Base-by-base conservation (phyloP, 2,888 invertebrate species). In the Carabus problematicus region DNA sequence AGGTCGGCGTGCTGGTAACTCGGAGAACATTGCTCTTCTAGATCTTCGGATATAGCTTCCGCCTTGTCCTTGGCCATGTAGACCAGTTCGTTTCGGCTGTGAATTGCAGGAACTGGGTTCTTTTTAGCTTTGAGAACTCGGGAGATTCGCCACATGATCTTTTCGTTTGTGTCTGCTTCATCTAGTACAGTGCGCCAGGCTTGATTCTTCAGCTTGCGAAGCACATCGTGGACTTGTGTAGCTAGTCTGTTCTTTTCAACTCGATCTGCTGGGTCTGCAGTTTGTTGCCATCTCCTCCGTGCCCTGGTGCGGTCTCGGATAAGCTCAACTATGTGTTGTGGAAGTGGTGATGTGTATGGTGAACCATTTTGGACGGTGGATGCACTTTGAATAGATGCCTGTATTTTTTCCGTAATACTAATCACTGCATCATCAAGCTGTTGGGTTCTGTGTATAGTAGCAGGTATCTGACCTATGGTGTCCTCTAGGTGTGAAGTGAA, bases 21-120 rank as follows among this genome's bases (percentile, higher is more conserved):
- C 11, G 54, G 54, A 8, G 54, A 7, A 11, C 12, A 54, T 16
- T 54, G 54, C 7, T 18, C 11, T 16, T 54, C 54, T 14, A 54
- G 19, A 18, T n/a, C 12, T 54, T 54, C 54, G 11, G 54, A 14
- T 14, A 54, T 54, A 18, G 54, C 16, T 54, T 54, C 54, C 8
- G 18, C 54, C 18, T 54, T 54, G 7, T 54, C 54, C 1, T 14
- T 11, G 11, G 54, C 54, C 8, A 19, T 54, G 54, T 18, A 54
- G 4, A 54, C 54, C 1, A 54, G 54, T 14, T 19, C 54, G 18
- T 14, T 54, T 7, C 54, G 54, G 11, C 54, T 16, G 18, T 54
- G 54, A 8, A 54, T 9, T 18, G n/a, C n/a, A n/a, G n/a, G n/a
- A n/a, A n/a, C n/a, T n/a, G n/a, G n/a, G n/a, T n/a, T n/a, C n/a